phyloP scores from a whole-genome alignment of 1,140 invertebrate genomes.

The Drosophila subobscura region DNA sequence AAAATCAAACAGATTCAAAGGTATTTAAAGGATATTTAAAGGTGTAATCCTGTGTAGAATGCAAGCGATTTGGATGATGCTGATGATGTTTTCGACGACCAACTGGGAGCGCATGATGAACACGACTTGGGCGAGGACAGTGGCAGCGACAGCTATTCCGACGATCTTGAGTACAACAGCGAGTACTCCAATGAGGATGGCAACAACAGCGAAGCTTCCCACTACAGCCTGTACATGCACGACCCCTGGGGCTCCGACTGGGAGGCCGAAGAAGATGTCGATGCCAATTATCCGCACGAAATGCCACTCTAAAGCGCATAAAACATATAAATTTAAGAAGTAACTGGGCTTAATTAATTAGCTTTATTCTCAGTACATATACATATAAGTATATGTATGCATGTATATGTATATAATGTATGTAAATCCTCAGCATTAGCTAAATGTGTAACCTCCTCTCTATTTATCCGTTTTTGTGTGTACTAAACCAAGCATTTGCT shows the following conservation, averaged over 20 bases:
- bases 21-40: neutral
- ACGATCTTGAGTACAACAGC: conserved; percentile 69
- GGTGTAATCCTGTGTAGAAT: conserved; percentile 37
- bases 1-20: neutral
- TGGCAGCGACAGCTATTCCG: conserved; percentile 54
- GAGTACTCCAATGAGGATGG: conserved; percentile 68
- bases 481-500: neutral
- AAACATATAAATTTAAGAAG: conserved; percentile 51
- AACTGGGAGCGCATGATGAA: conserved; percentile 16
- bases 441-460: neutral
- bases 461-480: conserved; percentile 27
- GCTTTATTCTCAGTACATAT: conserved; percentile 30
- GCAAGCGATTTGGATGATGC: conserved; percentile 68
- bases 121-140: conserved; percentile 58
- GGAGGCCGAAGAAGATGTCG: conserved; percentile 53
- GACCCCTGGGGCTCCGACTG: conserved; percentile 65
- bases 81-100: conserved; percentile 41
- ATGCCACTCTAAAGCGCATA: conserved; percentile 25
- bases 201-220: conserved; percentile 58
- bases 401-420: neutral
- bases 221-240: conserved; percentile 50
- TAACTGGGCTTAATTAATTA: conserved; percentile 38
- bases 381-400: conserved; percentile 24
- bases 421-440: conserved; percentile 14
- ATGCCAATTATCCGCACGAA: conserved; percentile 34